Base-by-base conservation (phyloP, 2,113 vertebrate species). In the Scartelaos histophorus region DNA sequence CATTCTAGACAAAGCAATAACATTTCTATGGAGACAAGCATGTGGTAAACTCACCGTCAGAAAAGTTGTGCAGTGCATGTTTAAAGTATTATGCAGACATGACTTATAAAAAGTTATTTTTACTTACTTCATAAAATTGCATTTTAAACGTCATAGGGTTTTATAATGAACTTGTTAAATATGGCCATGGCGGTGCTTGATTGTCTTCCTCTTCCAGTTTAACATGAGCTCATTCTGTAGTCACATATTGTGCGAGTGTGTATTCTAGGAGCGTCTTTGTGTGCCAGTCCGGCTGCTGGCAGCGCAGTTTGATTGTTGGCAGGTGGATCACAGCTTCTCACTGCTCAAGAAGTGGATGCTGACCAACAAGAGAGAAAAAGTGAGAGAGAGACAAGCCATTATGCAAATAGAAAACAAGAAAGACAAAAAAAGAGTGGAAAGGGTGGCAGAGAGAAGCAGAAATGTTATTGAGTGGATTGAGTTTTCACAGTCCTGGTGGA, bases 321-420 rank as follows among this genome's bases (percentile, higher is more conserved):
- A 90, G 89, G 87, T 89, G 90, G 89, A 90, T 90, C 86, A 89
- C 88, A 92, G 89, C 87, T 82, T 83, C 84, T 85, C 76, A 85
- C 78, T 73, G 80, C 82, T 89, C 81, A 90, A 86, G 77, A 19
- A 43, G 71, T 76, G 87, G 89, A 86, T 72, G 69, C 76, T 68
- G 29, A 88, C 83, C 79, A 80, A 80, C 51, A 70, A 86, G 64
- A 70, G 69, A 69, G 70, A 73, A 22, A 65, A 65, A 58, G 46
- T 70, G 45, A 79, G 75, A 75, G 62, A 77, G 62, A 74, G 68
- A 79, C 47, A 82, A 43, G 57, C 74, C 64, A 69, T 67, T 75
- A 78, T 73, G 79, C 70, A 78, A 83, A 58, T 58, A 58, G 56
- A 83, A 74, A 65, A 22, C 46, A 74, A 77, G 64, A 58, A 66